Percentiles rank a stretch among this genome's conserved stretches.
phyloP scores from a whole-genome alignment of 2,888 invertebrate species.

The Stenurella melanura region DNA sequence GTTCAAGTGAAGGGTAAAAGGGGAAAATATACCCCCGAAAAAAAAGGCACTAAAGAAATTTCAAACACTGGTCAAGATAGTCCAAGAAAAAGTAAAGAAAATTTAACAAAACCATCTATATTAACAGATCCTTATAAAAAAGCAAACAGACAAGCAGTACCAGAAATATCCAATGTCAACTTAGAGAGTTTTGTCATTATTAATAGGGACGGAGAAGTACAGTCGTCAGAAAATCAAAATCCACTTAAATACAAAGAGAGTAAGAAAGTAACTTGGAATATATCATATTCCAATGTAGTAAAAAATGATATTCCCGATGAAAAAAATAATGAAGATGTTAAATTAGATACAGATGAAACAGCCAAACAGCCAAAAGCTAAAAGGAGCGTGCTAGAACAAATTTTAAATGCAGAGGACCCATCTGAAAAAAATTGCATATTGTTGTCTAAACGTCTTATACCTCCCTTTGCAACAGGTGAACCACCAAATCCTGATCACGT shows the following conservation, averaged over 20 bases:
- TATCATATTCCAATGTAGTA: slow-evolving; percentile 63
- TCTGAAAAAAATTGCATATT: too few relatives aligned
- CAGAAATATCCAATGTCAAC: neutral
- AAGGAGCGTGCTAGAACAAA: too few relatives aligned
- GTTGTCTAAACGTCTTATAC: too few relatives aligned
- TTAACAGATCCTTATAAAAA: slow-evolving; percentile 57
- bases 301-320: slow-evolving; percentile 50
- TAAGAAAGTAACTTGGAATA: slow-evolving; percentile 60
- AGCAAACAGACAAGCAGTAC: slow-evolving; percentile 27
- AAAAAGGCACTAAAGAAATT: slow-evolving; percentile 49
- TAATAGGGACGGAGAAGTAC: slow-evolving; percentile 30
- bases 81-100: slow-evolving; percentile 46
- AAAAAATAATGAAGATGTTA: neutral
- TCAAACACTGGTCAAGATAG: slow-evolving; percentile 46
- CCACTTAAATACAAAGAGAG: slow-evolving; percentile 58
- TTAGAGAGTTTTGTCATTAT: slow-evolving; percentile 20
- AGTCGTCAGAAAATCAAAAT: slow-evolving; percentile 24
- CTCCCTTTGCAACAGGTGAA: too few relatives aligned
- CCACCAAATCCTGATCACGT: too few relatives aligned
- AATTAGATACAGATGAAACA: neutral
- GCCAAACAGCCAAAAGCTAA: neutral
- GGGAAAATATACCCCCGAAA: slow-evolving; percentile 46
- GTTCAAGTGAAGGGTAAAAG: slow-evolving; percentile 57
- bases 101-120: slow-evolving; percentile 53
- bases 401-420: too few relatives aligned